Base-by-base conservation (phyloP, 2,888 invertebrate genomes). In the Suillia variegata region DNA sequence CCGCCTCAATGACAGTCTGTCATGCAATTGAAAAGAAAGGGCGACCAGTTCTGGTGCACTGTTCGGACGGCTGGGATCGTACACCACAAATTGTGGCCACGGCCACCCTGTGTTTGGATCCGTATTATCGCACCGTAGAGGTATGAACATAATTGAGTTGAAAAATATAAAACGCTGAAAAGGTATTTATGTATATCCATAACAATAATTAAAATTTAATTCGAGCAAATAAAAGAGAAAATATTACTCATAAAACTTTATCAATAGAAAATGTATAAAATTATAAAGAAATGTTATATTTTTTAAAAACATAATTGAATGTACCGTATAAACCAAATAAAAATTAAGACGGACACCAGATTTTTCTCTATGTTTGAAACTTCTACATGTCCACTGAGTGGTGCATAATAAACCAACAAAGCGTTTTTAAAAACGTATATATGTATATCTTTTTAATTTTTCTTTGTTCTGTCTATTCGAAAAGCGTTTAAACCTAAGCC, bases 61-160 rank as follows among this genome's bases (percentile, higher is more conserved):
- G 98, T 83, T 96, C 96, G 2, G 98, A 98, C 84, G 98, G 98
- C 50, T 98, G 98, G 98, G 98, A 99, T 84, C 87, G 98, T 68
- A 99, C 98, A 58, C 94, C 98, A 49, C 98, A 99, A 84, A 92
- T 99, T 67, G 94, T 95, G 15, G 93, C 97, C 42, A 86, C 98
- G 54, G 94, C 96, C 13, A 92, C 98, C 82, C 85, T 98, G 45
- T 84, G 98, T 75, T 85, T 98, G 38, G 98, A 98, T 85, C 96
- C 97, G 0, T 91, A 89, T 83, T 98, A 98, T 82, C 86, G 98
- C 69, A 98, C 98, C 12, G 86, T 94, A 55, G 90, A 95, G 85
- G 96, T 91, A 77, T 4, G 59, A 38, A 13, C 15, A 13, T 6
- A 38, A 38, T n/a, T 13, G 38, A 8, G 5, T 4, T n/a, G 5